Evolutionary conservation across 1,140 invertebrate species (phyloP).

Genomic region (Pogonognathellus flavescens): DNA sequence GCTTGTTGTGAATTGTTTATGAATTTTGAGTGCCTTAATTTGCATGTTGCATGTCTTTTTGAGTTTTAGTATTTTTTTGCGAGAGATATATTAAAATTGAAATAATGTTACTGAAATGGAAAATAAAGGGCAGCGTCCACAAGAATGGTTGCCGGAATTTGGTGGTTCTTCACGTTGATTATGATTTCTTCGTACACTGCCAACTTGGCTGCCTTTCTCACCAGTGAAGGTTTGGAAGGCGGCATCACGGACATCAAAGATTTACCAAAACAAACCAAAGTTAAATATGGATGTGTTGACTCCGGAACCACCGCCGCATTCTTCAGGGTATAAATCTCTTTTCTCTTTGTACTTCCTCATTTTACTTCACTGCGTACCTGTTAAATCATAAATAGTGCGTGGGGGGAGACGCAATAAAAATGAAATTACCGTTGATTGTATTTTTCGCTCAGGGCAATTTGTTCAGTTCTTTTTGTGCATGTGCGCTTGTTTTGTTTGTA

Average conservation of each 20-base stretch:
- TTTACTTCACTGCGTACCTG: too few species aligned
- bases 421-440: too few species aligned
- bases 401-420: too few species aligned
- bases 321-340: constrained; percentile 67
- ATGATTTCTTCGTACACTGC: constrained; percentile 88
- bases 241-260: constrained; percentile 74
- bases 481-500: background rate
- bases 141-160: constrained; percentile 74
- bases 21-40: too few species aligned
- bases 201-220: constrained; percentile 76
- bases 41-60: too few species aligned
- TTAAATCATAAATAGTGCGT: too few species aligned
- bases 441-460: background rate
- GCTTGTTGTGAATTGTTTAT: too few species aligned
- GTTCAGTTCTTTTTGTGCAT: background rate
- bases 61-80: too few species aligned
- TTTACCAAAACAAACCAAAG: constrained; percentile 73
- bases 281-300: constrained; percentile 73
- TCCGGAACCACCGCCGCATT: constrained; percentile 71
- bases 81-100: background rate
- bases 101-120: background rate
- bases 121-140: constrained; percentile 71
- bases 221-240: constrained; percentile 73
- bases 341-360: constrained; percentile 15
- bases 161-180: constrained; percentile 80